A percentile compares a stretch with the other conserved stretches of the same genome.
phyloP scores from a whole-genome alignment of 2,797 vertebrate species.

The Lacerta agilis region DNA sequence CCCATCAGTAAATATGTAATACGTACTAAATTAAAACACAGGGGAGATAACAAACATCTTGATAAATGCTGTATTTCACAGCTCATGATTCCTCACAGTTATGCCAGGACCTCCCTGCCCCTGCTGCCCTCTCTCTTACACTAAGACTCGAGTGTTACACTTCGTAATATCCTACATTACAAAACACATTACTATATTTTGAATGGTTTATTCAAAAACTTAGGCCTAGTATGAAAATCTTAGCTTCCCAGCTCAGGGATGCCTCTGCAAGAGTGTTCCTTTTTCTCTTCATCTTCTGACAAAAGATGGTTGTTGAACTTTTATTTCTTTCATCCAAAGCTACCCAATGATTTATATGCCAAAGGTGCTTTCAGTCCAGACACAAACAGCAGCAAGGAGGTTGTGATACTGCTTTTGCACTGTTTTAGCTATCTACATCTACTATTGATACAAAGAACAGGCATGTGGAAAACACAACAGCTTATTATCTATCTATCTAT shows the following conservation, averaged over 20 bases:
- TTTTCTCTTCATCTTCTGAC: not conserved
- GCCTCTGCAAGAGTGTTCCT: not conserved
- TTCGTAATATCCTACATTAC: not conserved
- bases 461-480: not conserved
- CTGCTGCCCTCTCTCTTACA: too few species aligned
- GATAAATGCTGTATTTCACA: not conserved
- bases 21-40: not conserved
- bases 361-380: not conserved
- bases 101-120: not conserved
- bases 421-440: not conserved
- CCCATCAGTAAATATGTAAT: not conserved
- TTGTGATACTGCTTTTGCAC: not conserved
- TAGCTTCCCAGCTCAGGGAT: not conserved
- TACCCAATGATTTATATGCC: conserved; percentile 3
- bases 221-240: not conserved
- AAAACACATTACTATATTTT: not conserved
- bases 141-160: too few species aligned
- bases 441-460: not conserved
- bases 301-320: not conserved
- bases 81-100: not conserved
- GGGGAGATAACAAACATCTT: not conserved
- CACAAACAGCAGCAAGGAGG: not conserved
- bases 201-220: not conserved
- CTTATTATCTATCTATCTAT: not conserved
- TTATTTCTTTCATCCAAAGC: not conserved